Conservation (phyloP, 2,888 invertebrate species). For the Lasioglossum oenotherae region DNA sequence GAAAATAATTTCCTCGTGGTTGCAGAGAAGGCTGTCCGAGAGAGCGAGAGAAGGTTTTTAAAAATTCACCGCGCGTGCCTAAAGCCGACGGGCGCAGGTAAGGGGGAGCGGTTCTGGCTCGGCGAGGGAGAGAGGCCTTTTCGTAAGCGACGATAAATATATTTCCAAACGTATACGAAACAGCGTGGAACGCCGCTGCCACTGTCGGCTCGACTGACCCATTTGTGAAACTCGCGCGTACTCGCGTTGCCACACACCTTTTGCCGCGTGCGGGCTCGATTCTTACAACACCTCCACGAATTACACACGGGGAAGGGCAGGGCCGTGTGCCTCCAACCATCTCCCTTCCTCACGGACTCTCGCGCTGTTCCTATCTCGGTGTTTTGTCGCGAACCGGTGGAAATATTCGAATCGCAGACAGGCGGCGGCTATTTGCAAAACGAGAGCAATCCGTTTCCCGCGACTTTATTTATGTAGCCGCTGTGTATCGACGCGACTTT, state of each 20-base stretch:
- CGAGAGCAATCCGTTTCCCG: background rate
- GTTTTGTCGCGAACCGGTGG: background rate
- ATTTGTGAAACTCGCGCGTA: conserved; percentile 81
- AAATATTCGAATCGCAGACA: background rate
- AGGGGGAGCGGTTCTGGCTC: background rate
- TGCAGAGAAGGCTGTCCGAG: background rate
- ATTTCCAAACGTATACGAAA: conserved; percentile 72
- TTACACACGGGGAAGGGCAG: conserved; percentile 54
- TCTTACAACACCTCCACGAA: conserved; percentile 73
- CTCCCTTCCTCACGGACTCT: background rate
- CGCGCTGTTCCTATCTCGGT: background rate
- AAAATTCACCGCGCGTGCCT: conserved; percentile 45
- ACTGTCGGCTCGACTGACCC: conserved; percentile 74
- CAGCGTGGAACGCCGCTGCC: conserved; percentile 59
- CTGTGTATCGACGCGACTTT: conserved; percentile 7
- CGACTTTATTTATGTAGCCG: background rate
- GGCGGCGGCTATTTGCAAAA: background rate
- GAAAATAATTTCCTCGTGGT: background rate
- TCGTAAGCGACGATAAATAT: conserved; percentile 77
- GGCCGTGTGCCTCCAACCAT: conserved; percentile 6
- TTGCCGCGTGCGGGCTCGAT: conserved; percentile 65
- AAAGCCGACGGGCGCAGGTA: conserved; percentile 16
- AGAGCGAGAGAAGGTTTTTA: conserved; percentile 11
- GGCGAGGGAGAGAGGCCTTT: conserved; percentile 62
- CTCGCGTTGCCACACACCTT: conserved; percentile 75